A percentile compares a stretch with the other conserved stretches of the same genome.
phyloP scores from a whole-genome alignment of 2,797 vertebrate genomes.

The Sebastes hubbsi region DNA sequence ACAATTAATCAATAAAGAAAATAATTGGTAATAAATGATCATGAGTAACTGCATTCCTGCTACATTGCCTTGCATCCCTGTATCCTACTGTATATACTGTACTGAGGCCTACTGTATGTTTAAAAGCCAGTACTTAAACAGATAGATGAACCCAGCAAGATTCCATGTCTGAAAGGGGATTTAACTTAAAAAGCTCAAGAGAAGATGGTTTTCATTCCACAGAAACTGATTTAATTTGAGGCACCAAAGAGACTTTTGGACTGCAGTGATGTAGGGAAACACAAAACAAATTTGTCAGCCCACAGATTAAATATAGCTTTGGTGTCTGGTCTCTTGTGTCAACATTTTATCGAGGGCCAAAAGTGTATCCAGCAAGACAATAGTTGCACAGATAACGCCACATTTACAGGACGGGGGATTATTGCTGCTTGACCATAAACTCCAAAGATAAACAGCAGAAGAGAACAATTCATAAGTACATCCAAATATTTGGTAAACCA shows the following conservation, averaged over 20 bases:
- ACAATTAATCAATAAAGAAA: background rate
- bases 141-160: background rate
- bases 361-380: background rate
- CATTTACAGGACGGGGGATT: background rate
- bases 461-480: conserved; percentile 5
- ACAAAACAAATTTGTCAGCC: background rate
- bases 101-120: background rate
- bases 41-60: background rate
- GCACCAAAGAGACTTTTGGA: background rate
- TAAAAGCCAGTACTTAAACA: background rate
- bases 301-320: conserved; percentile 9
- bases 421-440: background rate
- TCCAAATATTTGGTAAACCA: background rate
- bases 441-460: background rate
- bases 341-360: conserved; percentile 8
- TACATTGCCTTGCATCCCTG: background rate
- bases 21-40: background rate
- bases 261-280: background rate
- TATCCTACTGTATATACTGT: background rate
- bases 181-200: background rate
- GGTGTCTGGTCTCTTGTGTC: background rate
- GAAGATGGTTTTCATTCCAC: background rate
- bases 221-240: background rate
- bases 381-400: background rate
- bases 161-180: background rate